Conservation (phyloP, 1,140 invertebrate genomes). For the Eurosta solidaginis region DNA sequence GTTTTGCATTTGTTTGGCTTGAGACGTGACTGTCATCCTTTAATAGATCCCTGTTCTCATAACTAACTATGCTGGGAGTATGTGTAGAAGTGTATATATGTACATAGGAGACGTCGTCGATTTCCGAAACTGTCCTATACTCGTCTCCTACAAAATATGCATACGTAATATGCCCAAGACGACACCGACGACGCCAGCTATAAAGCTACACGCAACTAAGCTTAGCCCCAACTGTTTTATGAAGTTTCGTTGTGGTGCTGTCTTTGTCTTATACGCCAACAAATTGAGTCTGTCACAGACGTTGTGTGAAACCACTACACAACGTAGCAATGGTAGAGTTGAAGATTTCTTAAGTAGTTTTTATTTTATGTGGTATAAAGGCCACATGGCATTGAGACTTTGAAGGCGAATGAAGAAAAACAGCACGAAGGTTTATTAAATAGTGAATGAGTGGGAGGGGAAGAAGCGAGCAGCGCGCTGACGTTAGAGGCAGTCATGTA, state of each 20-base stretch:
- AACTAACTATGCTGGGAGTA: too few species aligned
- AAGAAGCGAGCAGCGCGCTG: not conserved
- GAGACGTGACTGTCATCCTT: slow-evolving; percentile 21
- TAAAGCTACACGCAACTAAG: not conserved
- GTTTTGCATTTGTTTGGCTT: slow-evolving; percentile 27
- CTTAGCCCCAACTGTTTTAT: not conserved
- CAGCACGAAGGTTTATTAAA: not conserved
- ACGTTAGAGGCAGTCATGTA: not conserved
- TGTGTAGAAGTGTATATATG: too few species aligned
- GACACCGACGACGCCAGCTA: not conserved
- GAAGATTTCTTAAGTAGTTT: not conserved
- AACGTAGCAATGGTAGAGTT: too few species aligned
- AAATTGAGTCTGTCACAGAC: not conserved
- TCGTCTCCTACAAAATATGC: slow-evolving; percentile 14
- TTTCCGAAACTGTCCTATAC: slow-evolving; percentile 18
- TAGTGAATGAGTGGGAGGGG: not conserved
- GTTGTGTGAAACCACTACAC: not conserved
- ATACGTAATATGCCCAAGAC: not conserved
- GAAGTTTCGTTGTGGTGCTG: not conserved
- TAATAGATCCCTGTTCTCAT: slow-evolving; percentile 14
- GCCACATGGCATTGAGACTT: slow-evolving; percentile 3
- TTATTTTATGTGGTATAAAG: too few species aligned
- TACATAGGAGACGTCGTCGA: not conserved
- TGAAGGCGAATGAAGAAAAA: not conserved
- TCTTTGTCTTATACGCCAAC: not conserved